Percentiles rank a stretch among this genome's conserved stretches.
Conservation (phyloP, 2,113 vertebrate species). For the Meriones unguiculatus region DNA sequence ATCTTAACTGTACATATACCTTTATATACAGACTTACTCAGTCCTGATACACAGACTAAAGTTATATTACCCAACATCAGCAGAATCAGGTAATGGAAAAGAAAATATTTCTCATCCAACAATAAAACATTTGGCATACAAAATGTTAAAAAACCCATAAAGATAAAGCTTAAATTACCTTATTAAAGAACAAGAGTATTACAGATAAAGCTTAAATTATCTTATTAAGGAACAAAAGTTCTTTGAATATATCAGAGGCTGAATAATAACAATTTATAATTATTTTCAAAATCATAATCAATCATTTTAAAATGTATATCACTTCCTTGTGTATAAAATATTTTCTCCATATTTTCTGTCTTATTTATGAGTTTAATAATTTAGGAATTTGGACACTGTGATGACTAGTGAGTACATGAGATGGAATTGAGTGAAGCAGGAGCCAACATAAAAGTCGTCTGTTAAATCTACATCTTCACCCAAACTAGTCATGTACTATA, state of each 20-base stretch:
- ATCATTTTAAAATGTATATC: not conserved
- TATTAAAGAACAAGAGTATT: not conserved
- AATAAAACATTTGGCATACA: not conserved
- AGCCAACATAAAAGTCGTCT: not conserved
- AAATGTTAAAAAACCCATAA: not conserved
- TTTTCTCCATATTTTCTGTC: not conserved
- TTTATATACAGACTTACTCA: not conserved
- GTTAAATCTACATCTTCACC: not conserved
- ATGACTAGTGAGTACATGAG: not conserved
- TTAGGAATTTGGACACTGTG: not conserved
- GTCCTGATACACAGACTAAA: not conserved
- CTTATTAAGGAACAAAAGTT: not conserved
- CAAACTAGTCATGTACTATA: not conserved
- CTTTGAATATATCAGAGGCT: not conserved
- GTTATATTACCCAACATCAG: not conserved
- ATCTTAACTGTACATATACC: not conserved
- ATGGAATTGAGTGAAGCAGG: not conserved
- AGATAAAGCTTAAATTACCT: not conserved
- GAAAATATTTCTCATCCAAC: not conserved
- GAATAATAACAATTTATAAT: not conserved
- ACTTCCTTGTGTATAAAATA: not conserved
- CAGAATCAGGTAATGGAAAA: not conserved
- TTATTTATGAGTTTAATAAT: not conserved
- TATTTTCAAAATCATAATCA: not conserved
- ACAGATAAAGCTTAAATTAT: not conserved